phyloP scores from a whole-genome alignment of 2,797 vertebrate species.

The Urocyon cinereoargenteus region DNA sequence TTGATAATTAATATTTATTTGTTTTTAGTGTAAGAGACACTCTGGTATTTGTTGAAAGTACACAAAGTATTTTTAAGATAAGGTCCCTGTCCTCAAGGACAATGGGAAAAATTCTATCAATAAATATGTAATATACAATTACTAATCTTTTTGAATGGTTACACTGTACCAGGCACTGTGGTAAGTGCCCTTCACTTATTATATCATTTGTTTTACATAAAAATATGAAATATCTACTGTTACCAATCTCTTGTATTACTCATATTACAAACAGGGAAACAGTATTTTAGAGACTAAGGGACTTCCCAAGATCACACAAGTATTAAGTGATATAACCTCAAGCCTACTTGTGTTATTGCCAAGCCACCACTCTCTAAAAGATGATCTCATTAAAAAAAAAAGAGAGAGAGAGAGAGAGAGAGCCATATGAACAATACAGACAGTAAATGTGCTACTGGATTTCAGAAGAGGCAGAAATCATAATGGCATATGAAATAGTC shows the following conservation, averaged over 20 bases:
- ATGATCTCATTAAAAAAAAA: not conserved
- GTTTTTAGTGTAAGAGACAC: not conserved
- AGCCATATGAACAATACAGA: not conserved
- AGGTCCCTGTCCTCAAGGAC: not conserved
- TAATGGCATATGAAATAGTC: conserved; percentile 32
- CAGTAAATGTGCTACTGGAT: conserved; percentile 44
- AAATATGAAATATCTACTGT: not conserved
- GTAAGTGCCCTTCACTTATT: not conserved
- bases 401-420: conserved; percentile 2
- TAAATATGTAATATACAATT: not conserved
- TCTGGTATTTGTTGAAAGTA: not conserved
- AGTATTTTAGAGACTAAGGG: not conserved
- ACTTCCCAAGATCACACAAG: not conserved
- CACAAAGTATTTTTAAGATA: conserved; percentile 25
- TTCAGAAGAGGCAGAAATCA: conserved; percentile 65
- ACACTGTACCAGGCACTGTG: not conserved
- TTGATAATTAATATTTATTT: not conserved
- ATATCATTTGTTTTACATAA: not conserved
- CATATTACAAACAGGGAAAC: not conserved
- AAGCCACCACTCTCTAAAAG: not conserved
- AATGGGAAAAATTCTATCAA: not conserved
- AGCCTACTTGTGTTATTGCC: not conserved
- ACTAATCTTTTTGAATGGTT: not conserved
- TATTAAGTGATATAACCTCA: not conserved
- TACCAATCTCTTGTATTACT: not conserved